Percentiles rank a stretch among this genome's conserved stretches.
Evolutionary conservation across 2,113 vertebrate genomes (phyloP).

Genomic region (Ptilorrhoa leucosticta): DNA sequence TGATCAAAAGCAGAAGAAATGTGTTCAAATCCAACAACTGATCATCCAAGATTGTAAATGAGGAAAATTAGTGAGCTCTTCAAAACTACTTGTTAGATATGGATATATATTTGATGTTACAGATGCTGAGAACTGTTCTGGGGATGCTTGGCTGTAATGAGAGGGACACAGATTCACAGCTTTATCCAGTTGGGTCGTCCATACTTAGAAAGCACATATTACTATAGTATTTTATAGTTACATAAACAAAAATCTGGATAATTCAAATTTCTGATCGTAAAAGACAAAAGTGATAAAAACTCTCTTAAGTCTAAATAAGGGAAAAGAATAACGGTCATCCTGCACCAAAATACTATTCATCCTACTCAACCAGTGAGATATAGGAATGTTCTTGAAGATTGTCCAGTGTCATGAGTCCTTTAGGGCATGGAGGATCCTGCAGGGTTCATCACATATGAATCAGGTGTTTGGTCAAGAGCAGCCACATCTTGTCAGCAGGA

Average conservation of each 20-base stretch:
- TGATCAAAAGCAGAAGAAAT: not conserved
- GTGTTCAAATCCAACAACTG: not conserved
- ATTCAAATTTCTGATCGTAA: not conserved
- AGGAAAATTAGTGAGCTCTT: not conserved
- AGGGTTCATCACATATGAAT: not conserved
- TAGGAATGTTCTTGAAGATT: not conserved
- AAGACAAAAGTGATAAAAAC: not conserved
- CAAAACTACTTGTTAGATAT: not conserved
- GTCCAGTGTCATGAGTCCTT: fast-evolving
- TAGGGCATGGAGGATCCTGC: not conserved
- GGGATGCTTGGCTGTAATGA: fast-evolving
- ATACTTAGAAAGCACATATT: not conserved
- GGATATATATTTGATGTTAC: not conserved
- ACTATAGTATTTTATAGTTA: not conserved
- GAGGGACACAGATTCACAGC: not conserved
- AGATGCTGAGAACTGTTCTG: not conserved
- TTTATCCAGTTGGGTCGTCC: not conserved
- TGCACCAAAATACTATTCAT: not conserved
- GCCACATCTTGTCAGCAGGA: not conserved
- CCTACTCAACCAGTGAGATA: not conserved
- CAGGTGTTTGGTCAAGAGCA: not conserved
- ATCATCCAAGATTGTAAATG: not conserved
- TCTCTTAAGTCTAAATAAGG: not conserved
- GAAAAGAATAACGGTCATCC: not conserved
- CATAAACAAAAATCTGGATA: not conserved